Base-by-base conservation (phyloP, 2,888 invertebrate genomes). In the Catocala nupta region DNA sequence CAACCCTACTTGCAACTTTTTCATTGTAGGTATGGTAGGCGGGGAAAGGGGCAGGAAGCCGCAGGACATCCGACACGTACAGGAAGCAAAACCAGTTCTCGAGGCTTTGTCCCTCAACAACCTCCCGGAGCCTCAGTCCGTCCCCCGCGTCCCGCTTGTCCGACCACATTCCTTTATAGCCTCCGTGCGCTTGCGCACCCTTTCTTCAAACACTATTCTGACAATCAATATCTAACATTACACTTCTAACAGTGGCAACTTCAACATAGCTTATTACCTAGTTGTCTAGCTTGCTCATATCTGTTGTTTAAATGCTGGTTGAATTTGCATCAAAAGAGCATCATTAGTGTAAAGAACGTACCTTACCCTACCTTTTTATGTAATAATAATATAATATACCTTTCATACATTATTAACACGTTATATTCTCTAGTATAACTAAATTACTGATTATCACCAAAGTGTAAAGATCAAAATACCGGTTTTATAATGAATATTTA, bases 1-100 rank as follows among this genome's bases (percentile, higher is more conserved):
- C 88, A 90, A 65, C 90, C 90, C 90, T 90, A 79, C 48, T 68
- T 62, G 49, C 62, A 64, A 49, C 72, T 82, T 82, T 86, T 87
- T 87, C 86, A 87, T 85, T 84, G 83, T 84, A 80, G 81, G 82
- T 79, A 83, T 74, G 75, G 76, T 75, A 74, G 72, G 80, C 79
- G 81, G 84, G 87, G 84, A 84, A 83, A 83, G 89, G 88, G 90
- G 90, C 91, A 93, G 93, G 93, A 93, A 94, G 94, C 94, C 94
- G 93, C 93, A 93, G 94, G 94, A 94, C 94, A 94, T 94, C 94
- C 94, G 94, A 94, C 93, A 93, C 94, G 92, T 91, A 94, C 94
- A 94, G 94, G 94, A 94, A 94, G 93, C 92, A 88, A 85, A 94
- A 93, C 94, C 92, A 91, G 93, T 94, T 91, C 83, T 89, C 85